Percentiles rank a stretch among this genome's conserved stretches.
These are phyloP conservation scores for Dysmachus trigonus DNA, from an alignment of 2,888 invertebrate genomes.

Conservation along the genomic window DNA sequence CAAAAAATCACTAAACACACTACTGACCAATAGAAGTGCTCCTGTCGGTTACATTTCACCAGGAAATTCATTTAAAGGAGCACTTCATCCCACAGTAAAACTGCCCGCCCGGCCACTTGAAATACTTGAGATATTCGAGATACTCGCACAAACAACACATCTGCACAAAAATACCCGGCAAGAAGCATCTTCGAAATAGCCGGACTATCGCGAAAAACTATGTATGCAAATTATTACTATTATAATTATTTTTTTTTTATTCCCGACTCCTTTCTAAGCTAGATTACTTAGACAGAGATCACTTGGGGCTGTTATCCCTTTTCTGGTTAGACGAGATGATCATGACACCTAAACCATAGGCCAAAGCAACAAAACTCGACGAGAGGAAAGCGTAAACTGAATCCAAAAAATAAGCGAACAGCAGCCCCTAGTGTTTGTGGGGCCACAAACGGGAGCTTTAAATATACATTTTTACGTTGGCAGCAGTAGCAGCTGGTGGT, in stretches of 20 bases:
- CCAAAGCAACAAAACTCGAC: conserved; percentile 52
- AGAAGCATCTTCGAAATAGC: neutral
- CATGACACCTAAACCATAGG: neutral
- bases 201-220: neutral
- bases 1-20: neutral
- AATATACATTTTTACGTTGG: conserved; percentile 5
- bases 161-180: neutral
- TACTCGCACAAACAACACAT: neutral
- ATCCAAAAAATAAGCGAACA: conserved; percentile 24
- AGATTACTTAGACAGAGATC: neutral
- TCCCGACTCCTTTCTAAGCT: neutral
- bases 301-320: neutral
- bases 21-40: neutral
- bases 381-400: conserved; percentile 53
- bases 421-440: neutral
- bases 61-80: neutral
- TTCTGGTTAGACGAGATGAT: neutral
- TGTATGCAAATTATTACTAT: neutral
- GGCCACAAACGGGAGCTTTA: neutral
- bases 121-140: neutral
- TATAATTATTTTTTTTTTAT: neutral
- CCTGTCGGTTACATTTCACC: neutral
- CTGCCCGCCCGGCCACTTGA: neutral
- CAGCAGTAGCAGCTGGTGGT: conserved; percentile 5
- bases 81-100: neutral